These are phyloP conservation scores for Enteromius mattozi DNA, from an alignment of 2,797 vertebrate species.

Conservation along the genomic window DNA sequence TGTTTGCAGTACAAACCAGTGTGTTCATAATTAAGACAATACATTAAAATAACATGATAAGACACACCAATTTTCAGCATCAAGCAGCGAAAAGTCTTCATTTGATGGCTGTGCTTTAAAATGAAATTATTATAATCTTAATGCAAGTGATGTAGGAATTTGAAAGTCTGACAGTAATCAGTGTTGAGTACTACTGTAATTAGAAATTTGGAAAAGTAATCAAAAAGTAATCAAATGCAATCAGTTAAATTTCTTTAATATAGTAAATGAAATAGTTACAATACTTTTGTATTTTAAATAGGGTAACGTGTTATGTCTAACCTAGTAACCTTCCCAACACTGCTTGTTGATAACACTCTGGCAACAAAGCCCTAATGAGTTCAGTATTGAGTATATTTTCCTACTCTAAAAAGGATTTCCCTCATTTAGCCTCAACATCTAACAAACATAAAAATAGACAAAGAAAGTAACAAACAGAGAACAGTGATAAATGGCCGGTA, in stretches of 20 bases:
- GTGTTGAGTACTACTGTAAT: background rate
- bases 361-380: background rate
- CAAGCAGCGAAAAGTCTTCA: background rate
- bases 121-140: background rate
- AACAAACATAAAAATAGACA: constrained; percentile 2
- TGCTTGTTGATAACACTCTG: background rate
- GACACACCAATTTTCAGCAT: too few species aligned
- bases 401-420: background rate
- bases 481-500: constrained; percentile 55
- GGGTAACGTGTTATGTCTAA: background rate
- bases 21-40: too few species aligned
- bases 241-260: background rate
- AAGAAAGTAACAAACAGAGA: constrained; percentile 18
- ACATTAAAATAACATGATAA: too few species aligned
- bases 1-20: too few species aligned
- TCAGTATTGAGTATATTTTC: background rate
- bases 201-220: background rate
- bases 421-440: background rate
- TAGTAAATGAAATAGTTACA: background rate
- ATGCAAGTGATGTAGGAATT: background rate
- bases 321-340: background rate
- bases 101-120: background rate
- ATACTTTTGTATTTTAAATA: background rate
- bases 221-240: background rate
- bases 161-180: background rate